phyloP scores from a whole-genome alignment of 2,888 invertebrate species.

The Phengaris alcon region DNA sequence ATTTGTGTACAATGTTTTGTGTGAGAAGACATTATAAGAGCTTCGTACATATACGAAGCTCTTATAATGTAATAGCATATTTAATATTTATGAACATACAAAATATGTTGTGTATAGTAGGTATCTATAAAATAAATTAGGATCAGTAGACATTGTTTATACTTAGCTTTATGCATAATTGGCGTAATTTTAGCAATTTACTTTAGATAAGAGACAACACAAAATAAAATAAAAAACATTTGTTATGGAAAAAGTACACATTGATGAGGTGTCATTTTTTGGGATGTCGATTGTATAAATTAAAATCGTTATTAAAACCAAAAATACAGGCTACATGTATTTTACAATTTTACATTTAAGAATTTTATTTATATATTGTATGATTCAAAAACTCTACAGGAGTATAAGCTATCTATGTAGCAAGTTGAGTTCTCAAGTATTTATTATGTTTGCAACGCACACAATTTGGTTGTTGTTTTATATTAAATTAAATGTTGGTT shows the following conservation, averaged over 20 bases:
- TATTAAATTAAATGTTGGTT: slow-evolving; percentile 36
- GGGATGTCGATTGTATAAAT: not conserved
- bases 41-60: slow-evolving; percentile 22
- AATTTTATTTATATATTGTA: not conserved
- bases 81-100: slow-evolving; percentile 5
- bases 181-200: slow-evolving; percentile 4
- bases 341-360: not conserved
- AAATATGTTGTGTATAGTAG: slow-evolving; percentile 2
- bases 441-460: slow-evolving; percentile 28
- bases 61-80: not conserved
- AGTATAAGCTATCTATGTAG: not conserved
- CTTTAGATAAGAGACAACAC: not conserved
- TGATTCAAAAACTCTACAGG: not conserved
- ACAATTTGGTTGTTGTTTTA: slow-evolving; percentile 31
- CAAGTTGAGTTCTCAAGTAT: slow-evolving; percentile 14
- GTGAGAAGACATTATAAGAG: no score
- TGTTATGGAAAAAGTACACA: no score
- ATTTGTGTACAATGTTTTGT: slow-evolving; percentile 22
- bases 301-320: not conserved
- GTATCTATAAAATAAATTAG: not conserved
- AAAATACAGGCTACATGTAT: not conserved
- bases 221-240: no score
- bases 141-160: slow-evolving; percentile 10
- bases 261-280: no score
- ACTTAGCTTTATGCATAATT: slow-evolving; percentile 18